phyloP scores from a whole-genome alignment of 2,113 vertebrate species.

The Rynchops niger region DNA sequence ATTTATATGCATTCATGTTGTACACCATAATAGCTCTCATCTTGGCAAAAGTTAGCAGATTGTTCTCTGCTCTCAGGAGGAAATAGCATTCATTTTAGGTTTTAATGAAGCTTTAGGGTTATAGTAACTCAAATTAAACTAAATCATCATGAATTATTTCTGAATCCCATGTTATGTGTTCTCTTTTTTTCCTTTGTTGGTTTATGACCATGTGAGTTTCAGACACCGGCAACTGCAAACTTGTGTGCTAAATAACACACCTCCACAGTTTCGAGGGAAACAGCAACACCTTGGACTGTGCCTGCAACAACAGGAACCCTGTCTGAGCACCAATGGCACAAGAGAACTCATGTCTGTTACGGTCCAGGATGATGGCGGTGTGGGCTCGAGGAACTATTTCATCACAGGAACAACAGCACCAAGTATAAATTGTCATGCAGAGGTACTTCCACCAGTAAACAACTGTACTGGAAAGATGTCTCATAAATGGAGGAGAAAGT shows the following conservation, averaged over 20 bases:
- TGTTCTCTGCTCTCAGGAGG: conserved; percentile 29
- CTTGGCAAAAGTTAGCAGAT: conserved; percentile 38
- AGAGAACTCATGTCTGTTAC: not conserved
- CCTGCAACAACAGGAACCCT: not conserved
- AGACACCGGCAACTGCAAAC: not conserved
- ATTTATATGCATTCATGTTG: not conserved
- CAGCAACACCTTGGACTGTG: not conserved
- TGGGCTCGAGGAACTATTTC: not conserved
- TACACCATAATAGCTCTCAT: conserved; percentile 12
- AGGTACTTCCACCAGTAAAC: not conserved
- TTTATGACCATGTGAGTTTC: not conserved
- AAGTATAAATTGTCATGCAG: not conserved
- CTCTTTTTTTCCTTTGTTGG: not conserved
- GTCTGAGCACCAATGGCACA: not conserved
- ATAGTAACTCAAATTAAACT: conserved; percentile 52
- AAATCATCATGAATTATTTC: conserved; percentile 54
- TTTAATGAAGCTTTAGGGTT: conserved; percentile 53
- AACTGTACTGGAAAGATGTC: not conserved
- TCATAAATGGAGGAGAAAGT: not conserved
- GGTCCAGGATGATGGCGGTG: not conserved
- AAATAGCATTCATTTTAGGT: conserved; percentile 32
- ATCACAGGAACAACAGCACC: not conserved
- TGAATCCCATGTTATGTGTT: conserved; percentile 41
- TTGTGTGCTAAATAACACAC: not conserved
- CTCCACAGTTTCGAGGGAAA: not conserved